A percentile compares a stretch with the other conserved stretches of the same genome.
phyloP scores from a whole-genome alignment of 2,888 invertebrate species.

The Dorcus parallelipipedus region DNA sequence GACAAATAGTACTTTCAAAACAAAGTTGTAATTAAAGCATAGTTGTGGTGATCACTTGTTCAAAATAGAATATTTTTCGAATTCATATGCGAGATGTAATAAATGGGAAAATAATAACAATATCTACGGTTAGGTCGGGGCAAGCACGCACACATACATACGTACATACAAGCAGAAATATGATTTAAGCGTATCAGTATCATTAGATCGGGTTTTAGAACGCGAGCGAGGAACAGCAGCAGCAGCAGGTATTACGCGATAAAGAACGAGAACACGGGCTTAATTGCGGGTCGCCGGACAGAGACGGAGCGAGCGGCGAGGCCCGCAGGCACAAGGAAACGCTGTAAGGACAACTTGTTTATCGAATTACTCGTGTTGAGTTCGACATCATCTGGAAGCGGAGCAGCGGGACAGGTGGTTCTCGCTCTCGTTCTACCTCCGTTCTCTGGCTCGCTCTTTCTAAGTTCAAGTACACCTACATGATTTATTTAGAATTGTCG shows the following conservation, averaged over 20 bases:
- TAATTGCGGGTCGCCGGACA: not conserved
- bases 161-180: no score
- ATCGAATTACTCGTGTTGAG: constrained; percentile 7
- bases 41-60: no score
- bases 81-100: no score
- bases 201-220: no score
- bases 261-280: not conserved
- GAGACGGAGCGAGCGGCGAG: not conserved
- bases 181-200: no score
- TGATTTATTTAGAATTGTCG: not conserved
- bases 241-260: not conserved
- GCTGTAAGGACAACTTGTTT: constrained; percentile 14
- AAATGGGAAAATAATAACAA: no score
- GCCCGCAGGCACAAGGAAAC: constrained; percentile 10
- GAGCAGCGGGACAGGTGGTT: not conserved
- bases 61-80: no score
- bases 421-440: not conserved
- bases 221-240: not conserved
- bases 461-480: constrained; percentile 1
- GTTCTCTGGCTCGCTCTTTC: not conserved
- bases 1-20: no score
- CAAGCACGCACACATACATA: no score
- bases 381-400: constrained; percentile 8
- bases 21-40: no score
- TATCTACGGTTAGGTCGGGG: no score